Evolutionary conservation across 2,888 invertebrate genomes (phyloP), one percentile per base, ranked within the genome.

Genomic region (Torymus texanus): DNA sequence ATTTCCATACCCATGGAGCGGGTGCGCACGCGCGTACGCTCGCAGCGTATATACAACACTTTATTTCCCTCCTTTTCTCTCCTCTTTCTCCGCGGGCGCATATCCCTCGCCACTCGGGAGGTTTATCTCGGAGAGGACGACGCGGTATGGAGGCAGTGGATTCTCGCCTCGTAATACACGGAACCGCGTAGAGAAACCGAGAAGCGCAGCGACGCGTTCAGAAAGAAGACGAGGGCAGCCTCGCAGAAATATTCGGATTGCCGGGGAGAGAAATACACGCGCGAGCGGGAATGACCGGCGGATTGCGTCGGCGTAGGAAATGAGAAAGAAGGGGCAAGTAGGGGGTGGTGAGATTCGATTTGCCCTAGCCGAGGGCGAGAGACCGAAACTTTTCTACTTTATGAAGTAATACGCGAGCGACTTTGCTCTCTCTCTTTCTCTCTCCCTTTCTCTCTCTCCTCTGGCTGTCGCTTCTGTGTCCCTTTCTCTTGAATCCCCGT

Each of bases 301-400:
- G 16, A 73, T 81, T 71, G 80, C 78, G 80, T 63, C 58, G 58
- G 75, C 77, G 21, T 68, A 75, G 73, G 63, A 68, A 78, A 76
- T 59, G 65, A 79, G 80, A 67, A 77, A 65, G 77, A 80, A 68
- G 61, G 55, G 70, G 41, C 41, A 0, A 11, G 76, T 53, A 16
- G 61, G 56, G 21, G 61, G 14, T n/a, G 8, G 67, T 41, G 24
- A 68, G 62, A 78, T 75, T 81, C 78, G 80, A 81, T 81, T 81
- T 73, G 63, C 55, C 51, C 16, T 16, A 81, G 82, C 78, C 61
- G 75, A 62, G 77, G 82, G 78, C 75, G 82, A 81, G 78, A 76
- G 82, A 81, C 80, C 76, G 81, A 85, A 80, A 75, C 75, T 81
- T 81, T 78, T 81, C 71, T 78, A 80, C 77, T 80, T 80, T 80